phyloP scores from a whole-genome alignment of 2,113 vertebrate species.

The Elgaria multicarinata region DNA sequence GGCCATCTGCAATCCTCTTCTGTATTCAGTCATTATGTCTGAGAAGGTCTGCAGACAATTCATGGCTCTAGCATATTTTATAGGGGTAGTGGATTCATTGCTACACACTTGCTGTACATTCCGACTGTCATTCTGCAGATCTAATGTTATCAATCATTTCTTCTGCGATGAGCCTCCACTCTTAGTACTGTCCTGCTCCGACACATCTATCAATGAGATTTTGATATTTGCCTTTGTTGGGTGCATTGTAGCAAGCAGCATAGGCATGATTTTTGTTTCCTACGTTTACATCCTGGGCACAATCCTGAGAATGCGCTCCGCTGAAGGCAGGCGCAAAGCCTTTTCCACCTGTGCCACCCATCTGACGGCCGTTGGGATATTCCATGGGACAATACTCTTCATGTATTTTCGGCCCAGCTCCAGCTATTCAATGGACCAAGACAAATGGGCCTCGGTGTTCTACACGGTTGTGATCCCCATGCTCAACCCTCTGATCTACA shows the following conservation, averaged over 20 bases:
- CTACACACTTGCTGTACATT: slow-evolving; percentile 55
- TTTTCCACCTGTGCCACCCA: slow-evolving; percentile 66
- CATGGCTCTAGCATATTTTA: slow-evolving; percentile 5
- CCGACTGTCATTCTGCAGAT: slow-evolving; percentile 63
- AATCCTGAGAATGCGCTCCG: slow-evolving; percentile 48
- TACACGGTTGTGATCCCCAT: slow-evolving; percentile 59
- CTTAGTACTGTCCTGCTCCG: slow-evolving; percentile 64
- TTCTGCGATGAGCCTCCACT: slow-evolving; percentile 66
- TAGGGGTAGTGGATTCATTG: slow-evolving; percentile 46
- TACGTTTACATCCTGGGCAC: slow-evolving; percentile 51
- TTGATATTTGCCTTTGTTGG: slow-evolving; percentile 56
- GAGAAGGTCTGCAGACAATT: slow-evolving; percentile 26
- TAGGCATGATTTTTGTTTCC: slow-evolving; percentile 44
- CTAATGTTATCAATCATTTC: slow-evolving; percentile 63
- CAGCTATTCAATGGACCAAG: neutral
- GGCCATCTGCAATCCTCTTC: slow-evolving; percentile 52
- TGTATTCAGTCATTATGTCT: slow-evolving; percentile 53
- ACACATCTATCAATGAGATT: slow-evolving; percentile 59
- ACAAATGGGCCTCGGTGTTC: slow-evolving; percentile 28
- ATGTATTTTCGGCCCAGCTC: slow-evolving; percentile 44
- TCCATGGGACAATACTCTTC: slow-evolving; percentile 53
- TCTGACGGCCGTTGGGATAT: slow-evolving; percentile 38
- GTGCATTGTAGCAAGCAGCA: slow-evolving; percentile 41
- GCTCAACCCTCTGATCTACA: slow-evolving; percentile 43
- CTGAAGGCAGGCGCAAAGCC: slow-evolving; percentile 49